Evolutionary conservation across 1,140 invertebrate species (phyloP).

Genomic region (Zaprionus davidi): DNA sequence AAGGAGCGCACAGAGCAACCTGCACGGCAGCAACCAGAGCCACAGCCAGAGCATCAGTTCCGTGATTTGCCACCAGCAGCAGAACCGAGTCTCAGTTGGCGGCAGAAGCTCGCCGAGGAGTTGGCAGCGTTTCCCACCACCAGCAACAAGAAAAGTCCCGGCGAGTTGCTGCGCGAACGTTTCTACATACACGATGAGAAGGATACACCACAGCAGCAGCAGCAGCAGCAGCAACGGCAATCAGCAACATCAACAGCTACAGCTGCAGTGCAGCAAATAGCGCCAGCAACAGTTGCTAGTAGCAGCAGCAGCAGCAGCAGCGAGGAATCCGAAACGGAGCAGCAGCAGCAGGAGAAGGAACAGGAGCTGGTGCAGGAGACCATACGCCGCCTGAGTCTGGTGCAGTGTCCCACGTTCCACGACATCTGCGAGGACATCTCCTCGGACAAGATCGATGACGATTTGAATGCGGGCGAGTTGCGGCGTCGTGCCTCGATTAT

Average conservation of each 20-base stretch:
- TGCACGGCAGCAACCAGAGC: not conserved
- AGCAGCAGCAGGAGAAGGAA: conserved; percentile 24
- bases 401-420: conserved; percentile 85
- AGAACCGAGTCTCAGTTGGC: conserved; percentile 85
- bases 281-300: conserved; percentile 21
- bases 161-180: conserved; percentile 90
- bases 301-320: conserved; percentile 16
- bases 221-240: conserved; percentile 14
- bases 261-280: conserved; percentile 20
- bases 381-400: conserved; percentile 71
- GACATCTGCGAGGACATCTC: conserved; percentile 86
- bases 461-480: conserved; percentile 85
- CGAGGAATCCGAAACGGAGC: conserved; percentile 6
- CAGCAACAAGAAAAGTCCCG: conserved; percentile 87
- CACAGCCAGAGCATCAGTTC: conserved; percentile 60
- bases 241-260: conserved; percentile 7
- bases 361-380: conserved; percentile 57
- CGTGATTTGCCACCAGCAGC: conserved; percentile 64
- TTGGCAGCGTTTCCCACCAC: conserved; percentile 72
- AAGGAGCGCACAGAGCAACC: conserved; percentile 78
- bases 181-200: conserved; percentile 89
- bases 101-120: conserved; percentile 87
- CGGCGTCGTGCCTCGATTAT: conserved; percentile 79
- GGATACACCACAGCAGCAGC: conserved; percentile 12
- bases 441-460: conserved; percentile 85